These are phyloP conservation scores for Gallinago media DNA, from an alignment of 2,113 vertebrate genomes.

Conservation along the genomic window DNA sequence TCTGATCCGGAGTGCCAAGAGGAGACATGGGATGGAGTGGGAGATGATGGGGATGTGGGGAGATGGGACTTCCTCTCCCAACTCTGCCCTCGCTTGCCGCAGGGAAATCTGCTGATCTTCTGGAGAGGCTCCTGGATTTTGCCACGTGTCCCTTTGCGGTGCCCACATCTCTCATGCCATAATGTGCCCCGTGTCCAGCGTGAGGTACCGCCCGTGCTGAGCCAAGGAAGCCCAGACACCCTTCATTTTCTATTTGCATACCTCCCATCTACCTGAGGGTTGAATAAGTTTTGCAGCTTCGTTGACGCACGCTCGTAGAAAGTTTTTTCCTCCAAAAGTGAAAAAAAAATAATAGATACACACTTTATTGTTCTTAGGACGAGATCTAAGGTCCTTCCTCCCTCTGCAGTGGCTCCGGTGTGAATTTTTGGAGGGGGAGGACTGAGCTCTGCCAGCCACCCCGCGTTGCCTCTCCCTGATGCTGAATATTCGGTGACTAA, in stretches of 20 bases:
- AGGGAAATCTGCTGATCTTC: background rate
- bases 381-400: background rate
- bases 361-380: background rate
- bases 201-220: fast-evolving
- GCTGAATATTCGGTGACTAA: slow-evolving; percentile 30
- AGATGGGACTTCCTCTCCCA: background rate
- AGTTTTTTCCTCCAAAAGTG: background rate
- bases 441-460: background rate
- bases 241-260: background rate
- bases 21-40: background rate
- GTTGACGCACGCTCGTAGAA: background rate
- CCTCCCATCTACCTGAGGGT: fast-evolving
- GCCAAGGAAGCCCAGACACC: background rate
- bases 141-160: fast-evolving
- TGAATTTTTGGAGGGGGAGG: background rate
- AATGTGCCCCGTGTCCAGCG: background rate
- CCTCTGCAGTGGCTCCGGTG: background rate
- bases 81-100: background rate
- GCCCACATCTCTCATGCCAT: background rate
- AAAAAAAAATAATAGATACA: background rate
- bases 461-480: background rate
- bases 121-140: background rate
- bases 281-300: background rate
- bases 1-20: background rate
- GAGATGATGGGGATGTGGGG: background rate